Percentiles rank a stretch among this genome's conserved stretches.
These are phyloP conservation scores for Ciconia boyciana DNA, from an alignment of 2,113 vertebrate species.

Conservation along the genomic window DNA sequence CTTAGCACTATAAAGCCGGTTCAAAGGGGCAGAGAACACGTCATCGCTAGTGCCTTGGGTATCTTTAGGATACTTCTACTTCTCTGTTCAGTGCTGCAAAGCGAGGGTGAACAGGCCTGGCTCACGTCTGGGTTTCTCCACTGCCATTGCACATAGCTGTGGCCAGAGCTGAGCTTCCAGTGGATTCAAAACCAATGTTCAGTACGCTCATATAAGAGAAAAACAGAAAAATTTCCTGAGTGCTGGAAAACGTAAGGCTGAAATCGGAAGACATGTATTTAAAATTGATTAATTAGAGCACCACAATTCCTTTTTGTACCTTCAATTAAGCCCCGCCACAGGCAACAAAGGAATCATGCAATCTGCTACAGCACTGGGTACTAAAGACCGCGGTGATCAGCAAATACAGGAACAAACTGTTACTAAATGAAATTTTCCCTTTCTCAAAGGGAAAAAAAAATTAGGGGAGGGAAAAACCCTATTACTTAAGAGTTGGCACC, in stretches of 20 bases:
- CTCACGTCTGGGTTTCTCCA: neutral
- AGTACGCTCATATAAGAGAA: neutral
- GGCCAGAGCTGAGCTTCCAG: neutral
- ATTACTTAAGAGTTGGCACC: neutral
- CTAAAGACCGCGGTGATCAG: neutral
- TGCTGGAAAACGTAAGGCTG: neutral
- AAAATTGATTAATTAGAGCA: neutral
- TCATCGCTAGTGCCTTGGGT: accelerated
- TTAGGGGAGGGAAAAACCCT: neutral
- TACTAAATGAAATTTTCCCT: neutral
- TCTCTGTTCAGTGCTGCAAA: neutral
- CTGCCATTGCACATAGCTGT: neutral
- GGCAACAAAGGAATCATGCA: neutral
- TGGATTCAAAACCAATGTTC: neutral
- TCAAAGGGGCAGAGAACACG: neutral
- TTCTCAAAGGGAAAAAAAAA: neutral
- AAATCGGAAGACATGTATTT: neutral
- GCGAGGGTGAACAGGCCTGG: neutral
- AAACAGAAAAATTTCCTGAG: neutral
- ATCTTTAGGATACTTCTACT: neutral
- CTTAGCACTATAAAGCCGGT: neutral
- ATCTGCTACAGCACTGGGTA: neutral
- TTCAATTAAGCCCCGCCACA: neutral
- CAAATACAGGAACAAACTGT: neutral
- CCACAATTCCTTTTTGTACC: neutral